Evolutionary conservation across 35 echinoderm and acorn worm species (phyloP).

Genomic region (Apostichopus californicus): DNA sequence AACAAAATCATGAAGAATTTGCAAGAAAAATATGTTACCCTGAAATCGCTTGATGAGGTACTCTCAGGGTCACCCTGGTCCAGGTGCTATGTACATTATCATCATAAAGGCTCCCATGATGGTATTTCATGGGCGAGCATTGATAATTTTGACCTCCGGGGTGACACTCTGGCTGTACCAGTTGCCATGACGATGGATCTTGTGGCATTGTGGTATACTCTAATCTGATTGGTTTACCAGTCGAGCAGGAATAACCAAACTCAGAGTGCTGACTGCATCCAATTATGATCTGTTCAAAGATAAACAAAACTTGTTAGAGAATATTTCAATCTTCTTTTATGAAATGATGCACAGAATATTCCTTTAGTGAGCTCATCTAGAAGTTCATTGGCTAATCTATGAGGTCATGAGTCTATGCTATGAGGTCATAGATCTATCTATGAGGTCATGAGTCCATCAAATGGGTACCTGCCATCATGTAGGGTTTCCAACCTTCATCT

Average conservation of each 20-base stretch:
- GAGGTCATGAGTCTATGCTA: no score
- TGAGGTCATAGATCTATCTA: no score
- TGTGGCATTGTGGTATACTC: slow-evolving; percentile 81
- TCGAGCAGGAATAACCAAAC: slow-evolving; percentile 58
- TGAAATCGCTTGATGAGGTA: slow-evolving; percentile 73
- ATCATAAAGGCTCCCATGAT: slow-evolving; percentile 65
- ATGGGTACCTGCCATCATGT: no score
- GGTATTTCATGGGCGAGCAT: slow-evolving; percentile 62
- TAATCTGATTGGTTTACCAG: slow-evolving; percentile 58
- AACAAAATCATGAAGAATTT: no score
- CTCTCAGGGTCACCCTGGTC: slow-evolving; percentile 74
- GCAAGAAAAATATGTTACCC: slow-evolving; percentile 43
- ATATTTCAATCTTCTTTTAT: no score
- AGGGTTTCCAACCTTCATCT: no score
- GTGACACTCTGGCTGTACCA: slow-evolving; percentile 69
- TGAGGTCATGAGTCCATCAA: no score
- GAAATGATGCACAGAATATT: no score
- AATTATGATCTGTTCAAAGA: slow-evolving; percentile 70
- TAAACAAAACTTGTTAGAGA: background rate
- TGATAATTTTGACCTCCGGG: slow-evolving; percentile 57
- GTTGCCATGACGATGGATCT: slow-evolving; percentile 59
- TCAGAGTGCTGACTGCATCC: slow-evolving; percentile 67
- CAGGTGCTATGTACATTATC: slow-evolving; percentile 73
- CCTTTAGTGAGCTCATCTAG: no score
- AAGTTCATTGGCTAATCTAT: no score